These are phyloP conservation scores for Coleophora flavipennella DNA, from an alignment of 2,888 invertebrate genomes.

Conservation along the genomic window DNA sequence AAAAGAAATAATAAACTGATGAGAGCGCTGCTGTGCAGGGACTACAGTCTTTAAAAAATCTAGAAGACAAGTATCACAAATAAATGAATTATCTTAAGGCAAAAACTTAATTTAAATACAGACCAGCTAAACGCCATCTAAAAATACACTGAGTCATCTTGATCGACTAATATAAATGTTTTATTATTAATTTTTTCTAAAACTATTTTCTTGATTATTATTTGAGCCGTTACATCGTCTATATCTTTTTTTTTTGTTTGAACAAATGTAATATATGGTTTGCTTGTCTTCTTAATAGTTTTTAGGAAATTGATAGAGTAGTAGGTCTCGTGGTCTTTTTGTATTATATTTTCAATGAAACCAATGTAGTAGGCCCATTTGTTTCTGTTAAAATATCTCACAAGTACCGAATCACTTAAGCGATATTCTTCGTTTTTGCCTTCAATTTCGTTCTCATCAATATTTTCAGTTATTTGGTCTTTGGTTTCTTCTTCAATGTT, in stretches of 20 bases:
- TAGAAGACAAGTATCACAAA: too few species aligned
- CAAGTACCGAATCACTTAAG: neutral
- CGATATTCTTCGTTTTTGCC: neutral
- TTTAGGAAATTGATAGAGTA: conserved; percentile 4
- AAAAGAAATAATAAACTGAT: too few species aligned
- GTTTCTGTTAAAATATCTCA: conserved; percentile 3
- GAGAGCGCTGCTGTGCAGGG: too few species aligned
- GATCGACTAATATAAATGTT: neutral
- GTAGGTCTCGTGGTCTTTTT: conserved; percentile 4
- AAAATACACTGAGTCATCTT: neutral
- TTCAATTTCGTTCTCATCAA: neutral
- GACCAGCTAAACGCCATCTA: too few species aligned
- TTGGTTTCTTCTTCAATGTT: neutral
- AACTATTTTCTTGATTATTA: conserved; percentile 3
- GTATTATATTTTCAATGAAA: conserved; percentile 3
- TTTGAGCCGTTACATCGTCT: conserved; percentile 3
- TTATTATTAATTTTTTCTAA: neutral
- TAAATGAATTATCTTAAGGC: too few species aligned
- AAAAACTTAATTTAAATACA: too few species aligned
- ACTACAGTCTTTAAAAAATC: too few species aligned
- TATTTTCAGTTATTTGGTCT: neutral
- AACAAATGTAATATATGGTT: conserved; percentile 2
- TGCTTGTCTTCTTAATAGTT: conserved; percentile 3
- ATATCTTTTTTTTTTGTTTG: conserved; percentile 2
- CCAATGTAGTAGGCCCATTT: conserved; percentile 7